Evolutionary conservation across 2,888 invertebrate genomes (phyloP).

Genomic region (Drosophila subsilvestris): DNA sequence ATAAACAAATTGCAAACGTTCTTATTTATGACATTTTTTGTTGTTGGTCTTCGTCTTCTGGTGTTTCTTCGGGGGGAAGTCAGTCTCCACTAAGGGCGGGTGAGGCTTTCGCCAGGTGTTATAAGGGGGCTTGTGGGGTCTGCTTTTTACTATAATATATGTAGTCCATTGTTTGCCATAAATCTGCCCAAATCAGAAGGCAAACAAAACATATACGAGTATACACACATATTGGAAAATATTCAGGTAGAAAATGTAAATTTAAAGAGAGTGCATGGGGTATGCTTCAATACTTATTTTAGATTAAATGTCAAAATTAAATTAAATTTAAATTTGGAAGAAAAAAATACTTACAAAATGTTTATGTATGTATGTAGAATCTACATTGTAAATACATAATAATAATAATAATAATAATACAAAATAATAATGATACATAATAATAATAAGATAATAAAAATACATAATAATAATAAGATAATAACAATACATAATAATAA

Average conservation of each 20-base stretch:
- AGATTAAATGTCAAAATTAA: not conserved
- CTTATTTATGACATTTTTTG: constrained; percentile 73
- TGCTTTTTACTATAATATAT: not conserved
- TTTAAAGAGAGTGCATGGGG: not conserved
- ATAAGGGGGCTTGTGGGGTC: not conserved
- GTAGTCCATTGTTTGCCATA: constrained; percentile 29
- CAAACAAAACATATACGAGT: constrained; percentile 2
- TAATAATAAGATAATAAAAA: too few species aligned
- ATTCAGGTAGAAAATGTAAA: not conserved
- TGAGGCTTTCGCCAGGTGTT: constrained; percentile 2
- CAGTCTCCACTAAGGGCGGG: not conserved
- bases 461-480: too few species aligned
- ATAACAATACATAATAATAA: too few species aligned
- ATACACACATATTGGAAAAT: not conserved
- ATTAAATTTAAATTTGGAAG: too few species aligned
- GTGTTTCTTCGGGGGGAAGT: not conserved
- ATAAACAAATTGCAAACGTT: constrained; percentile 79
- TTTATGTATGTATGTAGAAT: too few species aligned
- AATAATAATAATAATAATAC: too few species aligned
- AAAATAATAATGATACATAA: too few species aligned
- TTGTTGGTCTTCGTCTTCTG: constrained; percentile 13
- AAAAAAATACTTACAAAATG: too few species aligned
- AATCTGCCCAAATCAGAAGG: constrained; percentile 33
- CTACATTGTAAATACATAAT: too few species aligned
- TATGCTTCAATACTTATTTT: not conserved